These are phyloP conservation scores for Myotis yumanensis DNA, from an alignment of 2,113 vertebrate genomes.

Conservation along the genomic window DNA sequence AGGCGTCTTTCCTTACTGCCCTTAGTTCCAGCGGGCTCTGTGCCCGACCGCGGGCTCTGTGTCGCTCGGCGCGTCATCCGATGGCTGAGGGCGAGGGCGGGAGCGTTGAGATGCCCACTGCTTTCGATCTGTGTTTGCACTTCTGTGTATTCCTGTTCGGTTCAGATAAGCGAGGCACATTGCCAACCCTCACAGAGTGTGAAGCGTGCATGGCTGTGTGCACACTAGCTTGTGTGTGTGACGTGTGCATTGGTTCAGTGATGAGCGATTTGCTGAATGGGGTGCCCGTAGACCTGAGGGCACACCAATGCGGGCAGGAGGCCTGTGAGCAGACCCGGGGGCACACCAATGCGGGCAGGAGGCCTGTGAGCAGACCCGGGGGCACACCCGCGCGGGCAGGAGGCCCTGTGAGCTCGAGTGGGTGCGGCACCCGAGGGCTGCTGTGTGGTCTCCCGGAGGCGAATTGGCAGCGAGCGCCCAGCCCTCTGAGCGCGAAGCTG, in stretches of 20 bases:
- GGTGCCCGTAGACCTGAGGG: too few relatives aligned
- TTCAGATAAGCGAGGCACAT: not conserved
- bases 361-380: too few relatives aligned
- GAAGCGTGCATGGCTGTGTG: not conserved
- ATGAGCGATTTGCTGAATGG: too few relatives aligned
- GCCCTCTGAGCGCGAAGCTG: slow-evolving; percentile 37
- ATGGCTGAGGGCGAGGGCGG: not conserved
- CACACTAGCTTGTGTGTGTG: not conserved
- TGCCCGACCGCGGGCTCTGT: too few relatives aligned
- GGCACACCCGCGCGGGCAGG: too few relatives aligned
- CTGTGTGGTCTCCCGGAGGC: slow-evolving; percentile 61
- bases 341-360: too few relatives aligned
- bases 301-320: too few relatives aligned
- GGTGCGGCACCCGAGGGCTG: not conserved
- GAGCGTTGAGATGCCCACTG: not conserved
- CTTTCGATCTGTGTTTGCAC: not conserved
- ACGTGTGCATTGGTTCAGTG: too few relatives aligned
- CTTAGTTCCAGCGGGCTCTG: too few relatives aligned
- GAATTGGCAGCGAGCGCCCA: slow-evolving; percentile 52
- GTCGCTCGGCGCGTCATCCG: too few relatives aligned
- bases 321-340: too few relatives aligned
- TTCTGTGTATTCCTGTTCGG: not conserved
- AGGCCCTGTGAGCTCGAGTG: not conserved
- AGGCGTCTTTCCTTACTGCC: too few relatives aligned
- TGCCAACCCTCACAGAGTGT: not conserved